Conservation (phyloP, 2,113 vertebrate genomes). For the Rutilus rutilus region DNA sequence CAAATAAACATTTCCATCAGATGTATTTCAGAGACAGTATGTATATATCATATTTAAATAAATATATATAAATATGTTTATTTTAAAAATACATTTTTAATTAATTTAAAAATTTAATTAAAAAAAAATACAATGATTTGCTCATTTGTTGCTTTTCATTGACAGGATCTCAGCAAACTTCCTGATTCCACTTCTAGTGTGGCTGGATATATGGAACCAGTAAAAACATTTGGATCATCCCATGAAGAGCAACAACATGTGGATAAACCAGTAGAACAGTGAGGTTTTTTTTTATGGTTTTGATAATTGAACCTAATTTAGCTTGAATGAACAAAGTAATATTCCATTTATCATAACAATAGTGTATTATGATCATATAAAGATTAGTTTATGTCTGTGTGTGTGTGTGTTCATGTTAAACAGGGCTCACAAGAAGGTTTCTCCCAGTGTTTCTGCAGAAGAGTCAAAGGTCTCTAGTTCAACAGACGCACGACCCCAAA, state of each 20-base stretch:
- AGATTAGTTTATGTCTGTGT: neutral
- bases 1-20: too few species aligned
- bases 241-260: constrained; percentile 8
- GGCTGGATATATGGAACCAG: constrained; percentile 32
- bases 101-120: neutral
- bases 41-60: too few species aligned
- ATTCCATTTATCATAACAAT: neutral
- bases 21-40: too few species aligned
- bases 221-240: constrained; percentile 18
- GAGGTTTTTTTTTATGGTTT: neutral
- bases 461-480: constrained; percentile 71
- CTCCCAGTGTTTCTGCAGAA: constrained; percentile 50
- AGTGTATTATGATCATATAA: neutral
- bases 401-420: constrained; percentile 19
- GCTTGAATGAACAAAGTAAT: neutral
- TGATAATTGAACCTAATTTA: neutral
- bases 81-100: too few species aligned
- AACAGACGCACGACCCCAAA: constrained; percentile 63
- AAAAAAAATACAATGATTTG: neutral
- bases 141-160: neutral
- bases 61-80: too few species aligned
- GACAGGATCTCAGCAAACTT: constrained; percentile 45
- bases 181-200: constrained; percentile 15
- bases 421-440: constrained; percentile 27
- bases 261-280: constrained; percentile 41